Evolutionary conservation across 2,113 vertebrate genomes (phyloP).

Genomic region (Hippocampus abdominalis): DNA sequence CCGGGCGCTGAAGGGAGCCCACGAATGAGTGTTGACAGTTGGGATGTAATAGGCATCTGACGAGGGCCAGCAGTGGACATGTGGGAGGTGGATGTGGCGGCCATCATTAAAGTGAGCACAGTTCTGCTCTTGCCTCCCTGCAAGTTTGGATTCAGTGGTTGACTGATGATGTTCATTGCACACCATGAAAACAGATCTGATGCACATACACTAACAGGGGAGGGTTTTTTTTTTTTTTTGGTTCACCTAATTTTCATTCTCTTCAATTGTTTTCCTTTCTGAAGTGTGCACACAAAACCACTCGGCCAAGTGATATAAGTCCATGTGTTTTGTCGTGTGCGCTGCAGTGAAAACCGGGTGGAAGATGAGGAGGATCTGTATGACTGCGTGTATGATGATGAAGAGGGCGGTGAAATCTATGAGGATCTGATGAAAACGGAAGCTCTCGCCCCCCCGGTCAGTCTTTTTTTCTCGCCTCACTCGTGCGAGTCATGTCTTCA

Average conservation of each 20-base stretch:
- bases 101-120: slow-evolving; percentile 19
- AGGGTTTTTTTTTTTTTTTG: too few species aligned
- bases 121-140: neutral
- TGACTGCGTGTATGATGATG: slow-evolving; percentile 94
- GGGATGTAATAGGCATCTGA: slow-evolving; percentile 16
- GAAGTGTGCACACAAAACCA: neutral
- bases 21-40: slow-evolving; percentile 11
- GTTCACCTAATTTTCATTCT: neutral
- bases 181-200: neutral
- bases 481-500: neutral
- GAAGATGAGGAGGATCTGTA: slow-evolving; percentile 91
- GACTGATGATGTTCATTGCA: neutral
- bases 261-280: neutral
- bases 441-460: slow-evolving; percentile 80
- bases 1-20: slow-evolving; percentile 11
- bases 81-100: slow-evolving; percentile 23
- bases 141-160: slow-evolving; percentile 16
- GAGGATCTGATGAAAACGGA: slow-evolving; percentile 97
- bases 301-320: slow-evolving; percentile 1
- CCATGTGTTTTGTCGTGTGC: slow-evolving; percentile 17
- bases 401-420: slow-evolving; percentile 93
- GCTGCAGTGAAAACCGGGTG: slow-evolving; percentile 80
- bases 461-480: slow-evolving; percentile 16
- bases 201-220: neutral
- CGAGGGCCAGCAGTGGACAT: slow-evolving; percentile 16